These are phyloP conservation scores for Propsilocerus akamusi DNA, from an alignment of 1,140 invertebrate species.

Conservation along the genomic window DNA sequence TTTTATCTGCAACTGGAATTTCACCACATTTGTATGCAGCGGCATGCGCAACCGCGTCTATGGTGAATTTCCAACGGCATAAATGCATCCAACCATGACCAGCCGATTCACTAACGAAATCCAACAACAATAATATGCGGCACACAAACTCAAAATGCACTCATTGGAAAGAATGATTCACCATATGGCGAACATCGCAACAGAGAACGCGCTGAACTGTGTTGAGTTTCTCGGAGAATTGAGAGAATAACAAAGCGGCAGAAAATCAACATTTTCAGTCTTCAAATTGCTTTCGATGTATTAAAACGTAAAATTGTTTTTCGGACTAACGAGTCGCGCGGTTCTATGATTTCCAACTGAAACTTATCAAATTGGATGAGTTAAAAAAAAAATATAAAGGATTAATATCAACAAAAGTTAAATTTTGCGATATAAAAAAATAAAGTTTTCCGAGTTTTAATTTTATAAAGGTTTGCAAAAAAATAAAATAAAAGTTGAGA, in stretches of 20 bases:
- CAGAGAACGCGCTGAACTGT: background rate
- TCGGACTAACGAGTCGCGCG: no score
- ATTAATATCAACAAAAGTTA: no score
- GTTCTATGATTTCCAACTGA: no score
- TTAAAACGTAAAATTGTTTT: no score
- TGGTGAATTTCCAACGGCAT: background rate
- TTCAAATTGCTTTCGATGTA: background rate
- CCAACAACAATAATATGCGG: background rate
- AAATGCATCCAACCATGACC: conserved; percentile 1
- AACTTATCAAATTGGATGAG: background rate
- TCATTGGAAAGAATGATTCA: background rate
- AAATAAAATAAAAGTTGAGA: no score
- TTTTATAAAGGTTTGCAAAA: background rate
- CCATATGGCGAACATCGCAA: background rate
- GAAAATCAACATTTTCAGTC: background rate
- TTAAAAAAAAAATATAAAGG: background rate
- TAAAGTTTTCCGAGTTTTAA: no score
- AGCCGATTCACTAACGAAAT: background rate
- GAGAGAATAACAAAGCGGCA: background rate
- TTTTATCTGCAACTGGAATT: background rate
- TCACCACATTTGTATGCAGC: background rate
- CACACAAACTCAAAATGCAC: background rate
- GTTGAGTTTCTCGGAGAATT: background rate
- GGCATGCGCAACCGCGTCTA: background rate
- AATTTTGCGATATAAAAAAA: background rate